phyloP scores from a whole-genome alignment of 2,113 vertebrate genomes.

The Halcyon malimbica region DNA sequence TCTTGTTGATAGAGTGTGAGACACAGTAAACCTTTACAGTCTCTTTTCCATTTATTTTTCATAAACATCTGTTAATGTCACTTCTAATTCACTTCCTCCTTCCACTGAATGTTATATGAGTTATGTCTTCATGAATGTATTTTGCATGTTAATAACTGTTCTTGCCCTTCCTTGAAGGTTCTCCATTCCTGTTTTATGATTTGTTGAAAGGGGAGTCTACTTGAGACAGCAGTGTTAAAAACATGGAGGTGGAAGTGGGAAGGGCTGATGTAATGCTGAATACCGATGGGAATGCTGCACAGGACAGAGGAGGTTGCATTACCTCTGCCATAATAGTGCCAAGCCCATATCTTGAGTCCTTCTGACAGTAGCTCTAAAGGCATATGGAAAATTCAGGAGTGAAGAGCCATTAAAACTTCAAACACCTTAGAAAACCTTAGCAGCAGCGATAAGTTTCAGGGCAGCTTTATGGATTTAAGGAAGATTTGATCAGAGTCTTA shows the following conservation, averaged over 20 bases:
- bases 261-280: background rate
- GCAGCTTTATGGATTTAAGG: background rate
- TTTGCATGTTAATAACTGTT: background rate
- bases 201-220: background rate
- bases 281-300: background rate
- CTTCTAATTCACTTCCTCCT: slow-evolving; percentile 9
- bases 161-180: background rate
- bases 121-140: background rate
- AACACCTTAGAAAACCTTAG: background rate
- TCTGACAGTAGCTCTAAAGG: background rate
- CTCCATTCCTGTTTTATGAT: background rate
- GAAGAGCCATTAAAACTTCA: background rate
- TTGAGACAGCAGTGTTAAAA: background rate
- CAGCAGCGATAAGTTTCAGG: background rate
- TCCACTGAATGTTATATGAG: background rate
- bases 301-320: background rate
- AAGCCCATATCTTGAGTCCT: accelerated
- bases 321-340: background rate
- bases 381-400: background rate
- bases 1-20: background rate
- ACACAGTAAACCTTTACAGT: background rate
- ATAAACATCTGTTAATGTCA: slow-evolving; percentile 30
- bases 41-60: slow-evolving; percentile 1
- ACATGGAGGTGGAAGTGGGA: background rate
- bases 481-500: background rate